Evolutionary conservation across 2,113 vertebrate species (phyloP), one percentile per base, ranked within the genome.

Genomic region (Oryzias woworae): DNA sequence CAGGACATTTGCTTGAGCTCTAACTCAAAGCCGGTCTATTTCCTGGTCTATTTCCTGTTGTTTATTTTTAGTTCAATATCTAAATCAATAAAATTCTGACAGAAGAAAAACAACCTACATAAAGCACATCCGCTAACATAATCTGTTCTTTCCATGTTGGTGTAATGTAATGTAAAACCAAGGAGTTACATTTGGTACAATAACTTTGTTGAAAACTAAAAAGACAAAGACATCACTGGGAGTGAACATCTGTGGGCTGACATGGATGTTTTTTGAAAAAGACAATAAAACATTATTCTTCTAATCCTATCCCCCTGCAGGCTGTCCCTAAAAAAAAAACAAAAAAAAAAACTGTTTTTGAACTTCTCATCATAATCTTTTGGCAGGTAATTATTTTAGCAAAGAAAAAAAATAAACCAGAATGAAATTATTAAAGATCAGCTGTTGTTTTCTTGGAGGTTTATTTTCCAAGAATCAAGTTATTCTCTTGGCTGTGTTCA

Each of bases 391-490:
- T 73, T 24, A 58, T 73, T 63, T 66, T 46, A 45, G 46, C 58
- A 58, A 49, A 23, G 36, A 41, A 64, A 58, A 17, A 7, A 18
- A 26, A 41, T 13, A 65, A 52, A 46, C 57, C 58, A 54, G 61
- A 71, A 71, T 59, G 46, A 69, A 69, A 53, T 72, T 70, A 80
- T 51, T 71, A 62, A 68, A 73, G 47, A 78, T 68, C 53, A 54
- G 56, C 68, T 46, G 0, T 44, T 61, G 26, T 51, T 42, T 57
- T 43, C 26, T 69, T 74, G 78, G 48, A 66, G 58, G 63, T 75
- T 46, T 63, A 12, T 66, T 69, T 66, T 79, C 66, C 76, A 78
- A 62, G 55, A 44, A 16, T 36, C 22, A 59, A 53, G 44, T 48
- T 16, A 60, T 75, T 53, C 60, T 56, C 13, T 22, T 46, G 59